phyloP scores from a whole-genome alignment of 2,113 vertebrate genomes.

The Crotalus horridus region DNA sequence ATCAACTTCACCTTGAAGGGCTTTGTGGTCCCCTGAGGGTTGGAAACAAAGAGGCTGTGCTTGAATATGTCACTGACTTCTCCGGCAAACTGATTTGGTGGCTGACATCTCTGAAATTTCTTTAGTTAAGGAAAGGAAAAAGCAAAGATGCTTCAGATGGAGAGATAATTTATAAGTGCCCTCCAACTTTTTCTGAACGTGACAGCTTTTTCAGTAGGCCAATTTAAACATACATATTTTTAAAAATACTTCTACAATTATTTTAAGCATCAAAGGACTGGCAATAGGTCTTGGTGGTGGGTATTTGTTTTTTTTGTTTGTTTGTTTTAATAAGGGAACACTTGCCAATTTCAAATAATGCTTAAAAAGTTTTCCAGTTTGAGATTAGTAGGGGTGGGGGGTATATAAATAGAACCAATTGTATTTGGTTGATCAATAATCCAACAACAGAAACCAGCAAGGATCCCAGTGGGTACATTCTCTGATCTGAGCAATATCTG shows the following conservation, averaged over 20 bases:
- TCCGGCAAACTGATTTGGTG: not conserved
- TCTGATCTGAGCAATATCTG: not conserved
- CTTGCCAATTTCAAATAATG: not conserved
- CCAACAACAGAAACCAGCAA: not conserved
- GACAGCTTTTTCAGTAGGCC: not conserved
- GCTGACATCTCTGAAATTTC: not conserved
- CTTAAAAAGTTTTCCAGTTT: not conserved
- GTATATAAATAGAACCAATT: not conserved
- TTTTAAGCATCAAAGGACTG: not conserved
- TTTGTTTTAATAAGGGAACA: not conserved
- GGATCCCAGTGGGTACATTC: not conserved
- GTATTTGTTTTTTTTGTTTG: not conserved
- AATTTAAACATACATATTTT: not conserved
- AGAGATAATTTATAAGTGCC: not conserved
- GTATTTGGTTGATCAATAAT: not conserved
- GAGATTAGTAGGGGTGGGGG: not conserved
- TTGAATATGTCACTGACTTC: fast-evolving
- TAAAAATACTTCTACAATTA: not conserved
- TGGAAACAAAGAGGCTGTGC: not conserved
- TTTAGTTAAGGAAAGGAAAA: not conserved
- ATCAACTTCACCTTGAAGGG: not conserved
- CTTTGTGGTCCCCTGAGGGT: fast-evolving
- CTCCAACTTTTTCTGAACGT: fast-evolving
- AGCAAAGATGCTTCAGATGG: fast-evolving
- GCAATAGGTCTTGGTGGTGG: not conserved